Conservation (phyloP, 2,888 invertebrate species). For the Hydrotaea diabolus region DNA sequence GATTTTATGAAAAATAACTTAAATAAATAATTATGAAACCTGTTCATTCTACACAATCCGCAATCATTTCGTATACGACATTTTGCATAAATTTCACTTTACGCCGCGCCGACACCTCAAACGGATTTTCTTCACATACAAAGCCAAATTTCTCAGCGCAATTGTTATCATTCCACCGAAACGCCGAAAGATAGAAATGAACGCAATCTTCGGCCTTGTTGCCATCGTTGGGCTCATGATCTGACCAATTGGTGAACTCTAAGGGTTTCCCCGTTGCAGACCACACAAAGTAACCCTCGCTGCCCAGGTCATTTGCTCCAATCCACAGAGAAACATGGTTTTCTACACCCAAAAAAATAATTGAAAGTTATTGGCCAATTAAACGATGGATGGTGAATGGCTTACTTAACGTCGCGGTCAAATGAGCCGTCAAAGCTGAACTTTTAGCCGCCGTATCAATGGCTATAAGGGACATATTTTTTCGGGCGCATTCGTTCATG, state of each 20-base stretch:
- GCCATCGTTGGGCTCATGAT: slow-evolving; percentile 22
- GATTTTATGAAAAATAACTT: too few relatives aligned
- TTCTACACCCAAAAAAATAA: too few relatives aligned
- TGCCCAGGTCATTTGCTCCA: slow-evolving; percentile 30
- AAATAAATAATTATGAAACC: too few relatives aligned
- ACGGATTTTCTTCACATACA: slow-evolving; percentile 43
- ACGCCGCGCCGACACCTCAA: too few relatives aligned
- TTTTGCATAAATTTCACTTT: too few relatives aligned
- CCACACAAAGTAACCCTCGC: slow-evolving; percentile 22
- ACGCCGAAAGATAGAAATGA: slow-evolving; percentile 9
- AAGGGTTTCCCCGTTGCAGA: slow-evolving; percentile 36
- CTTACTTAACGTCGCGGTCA: too few relatives aligned
- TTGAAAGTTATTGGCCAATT: too few relatives aligned
- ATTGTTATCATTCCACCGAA: slow-evolving; percentile 37
- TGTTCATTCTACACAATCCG: too few relatives aligned
- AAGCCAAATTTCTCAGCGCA: slow-evolving; percentile 31
- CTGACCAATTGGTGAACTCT: slow-evolving; percentile 40
- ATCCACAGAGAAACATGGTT: slow-evolving; percentile 23
- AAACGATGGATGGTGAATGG: too few relatives aligned
- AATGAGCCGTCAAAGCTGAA: slow-evolving; percentile 3
- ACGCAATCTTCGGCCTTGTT: slow-evolving; percentile 18
- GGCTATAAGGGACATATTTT: slow-evolving; percentile 31
- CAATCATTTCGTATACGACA: too few relatives aligned
- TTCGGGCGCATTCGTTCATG: slow-evolving; percentile 27
- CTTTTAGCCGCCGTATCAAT: slow-evolving; percentile 35